phyloP scores from a whole-genome alignment of 1,140 invertebrate species.

The Schmidtea mediterranea region DNA sequence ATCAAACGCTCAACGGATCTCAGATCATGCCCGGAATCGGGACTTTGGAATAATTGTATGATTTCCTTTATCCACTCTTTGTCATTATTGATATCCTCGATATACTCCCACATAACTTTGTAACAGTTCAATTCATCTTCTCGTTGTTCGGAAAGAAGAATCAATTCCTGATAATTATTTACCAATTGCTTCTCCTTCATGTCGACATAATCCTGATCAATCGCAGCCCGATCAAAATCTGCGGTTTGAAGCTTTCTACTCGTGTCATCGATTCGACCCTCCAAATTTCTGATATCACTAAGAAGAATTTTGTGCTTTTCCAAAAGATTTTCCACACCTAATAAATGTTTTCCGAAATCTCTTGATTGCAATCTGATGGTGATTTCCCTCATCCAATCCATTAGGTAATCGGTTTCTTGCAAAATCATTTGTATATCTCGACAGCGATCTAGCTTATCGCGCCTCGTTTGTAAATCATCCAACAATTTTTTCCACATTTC shows the following conservation, averaged over 20 bases:
- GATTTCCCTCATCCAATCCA: conserved; percentile 51
- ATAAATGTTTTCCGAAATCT: conserved; percentile 79
- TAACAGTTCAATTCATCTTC: conserved; percentile 63
- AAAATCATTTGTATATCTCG: conserved; percentile 65
- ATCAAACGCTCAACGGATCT: not conserved
- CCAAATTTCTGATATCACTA: conserved; percentile 6
- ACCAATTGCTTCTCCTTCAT: conserved; percentile 57
- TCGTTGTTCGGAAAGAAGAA: conserved; percentile 60
- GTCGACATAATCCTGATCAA: conserved; percentile 46
- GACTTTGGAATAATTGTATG: conserved; percentile 53
- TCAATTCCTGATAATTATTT: conserved; percentile 57
- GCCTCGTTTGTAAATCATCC: conserved; percentile 4
- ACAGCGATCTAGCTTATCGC: conserved; percentile 4
- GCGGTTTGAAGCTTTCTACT: not conserved
- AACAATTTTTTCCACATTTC: conserved; percentile 1
- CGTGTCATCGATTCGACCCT: conserved; percentile 34
- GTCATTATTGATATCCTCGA: conserved; percentile 89
- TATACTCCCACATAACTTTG: conserved; percentile 78
- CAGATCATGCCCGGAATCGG: conserved; percentile 4
- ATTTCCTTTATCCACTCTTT: conserved; percentile 96
- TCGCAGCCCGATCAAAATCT: not conserved
- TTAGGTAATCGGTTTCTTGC: conserved; percentile 62
- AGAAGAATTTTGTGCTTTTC: conserved; percentile 80
- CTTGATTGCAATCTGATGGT: conserved; percentile 47
- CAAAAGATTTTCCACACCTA: conserved; percentile 78